Evolutionary conservation across 2,797 vertebrate genomes (phyloP), one percentile per base, ranked within the genome.

Genomic region (Austrolebias charrua): DNA sequence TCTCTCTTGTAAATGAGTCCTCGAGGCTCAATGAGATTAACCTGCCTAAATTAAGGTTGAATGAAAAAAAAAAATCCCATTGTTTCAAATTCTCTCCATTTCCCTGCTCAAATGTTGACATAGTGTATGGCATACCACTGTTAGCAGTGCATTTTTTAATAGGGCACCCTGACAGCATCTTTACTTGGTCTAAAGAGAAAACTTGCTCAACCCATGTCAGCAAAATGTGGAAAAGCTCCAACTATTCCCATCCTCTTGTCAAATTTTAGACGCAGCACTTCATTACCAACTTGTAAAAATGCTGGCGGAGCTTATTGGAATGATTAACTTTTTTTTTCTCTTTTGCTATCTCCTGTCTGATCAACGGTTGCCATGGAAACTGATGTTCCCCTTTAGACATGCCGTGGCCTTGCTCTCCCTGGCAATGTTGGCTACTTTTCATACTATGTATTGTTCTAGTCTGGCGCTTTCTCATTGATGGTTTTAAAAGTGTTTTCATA

Each of bases 321-420:
- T 83, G 81, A 86, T 90, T 86, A 82, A 85, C 82, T 89, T 83
- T 40, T 11, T 40, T 84, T 81, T 84, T 84, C 79, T 86, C 11
- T 46, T 46, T 18, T 18, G 76, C 74, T 84, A 86, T 82, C 90
- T 65, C 60, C 71, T 79, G 77, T 84, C 69, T 80, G 77, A 91
- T 89, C 80, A 82, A 63, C 78, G 15, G 90, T 92, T 89, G 80
- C 92, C 89, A 93, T 92, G 87, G 91, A 89, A 92, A 93, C 92
- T 75, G 76, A 66, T 64, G 71, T 84, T 71, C 81, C 84, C 83
- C 84, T 69, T 63, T 74, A 79, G 76, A 82, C 70, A 61, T 72
- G 48, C 69, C 54, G 28, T 71, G 86, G 65, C 70, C 79, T 76
- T 65, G 65, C 58, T 69, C 51, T 54, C 64, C 63, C 28, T 55